These are phyloP conservation scores for Philypnodon macrostomus DNA, from an alignment of 2,797 vertebrate genomes.

Conservation along the genomic window DNA sequence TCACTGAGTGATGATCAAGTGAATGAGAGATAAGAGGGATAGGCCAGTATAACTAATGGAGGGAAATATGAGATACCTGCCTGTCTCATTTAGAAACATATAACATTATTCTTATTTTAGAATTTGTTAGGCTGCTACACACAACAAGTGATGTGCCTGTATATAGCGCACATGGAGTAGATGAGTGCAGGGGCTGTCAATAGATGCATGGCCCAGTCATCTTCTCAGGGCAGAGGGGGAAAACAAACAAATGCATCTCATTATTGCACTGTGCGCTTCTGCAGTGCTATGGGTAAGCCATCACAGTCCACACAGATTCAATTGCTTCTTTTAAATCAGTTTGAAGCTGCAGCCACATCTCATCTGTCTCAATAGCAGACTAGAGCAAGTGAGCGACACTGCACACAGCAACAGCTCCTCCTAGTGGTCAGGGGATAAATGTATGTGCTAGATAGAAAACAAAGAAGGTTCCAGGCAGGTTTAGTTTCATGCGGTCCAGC, in stretches of 20 bases:
- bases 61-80: slow-evolving; percentile 68
- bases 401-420: slow-evolving; percentile 76
- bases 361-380: slow-evolving; percentile 72
- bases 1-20: slow-evolving; percentile 55
- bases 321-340: slow-evolving; percentile 81
- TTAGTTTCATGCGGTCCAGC: slow-evolving; percentile 35
- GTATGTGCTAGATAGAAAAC: slow-evolving; percentile 3
- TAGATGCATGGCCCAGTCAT: slow-evolving; percentile 73
- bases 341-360: slow-evolving; percentile 77
- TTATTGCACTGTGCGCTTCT: slow-evolving; percentile 73
- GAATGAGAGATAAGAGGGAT: slow-evolving; percentile 57
- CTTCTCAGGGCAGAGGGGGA: slow-evolving; percentile 55
- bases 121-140: slow-evolving; percentile 69
- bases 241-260: slow-evolving; percentile 80
- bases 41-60: slow-evolving; percentile 39
- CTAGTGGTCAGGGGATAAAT: slow-evolving; percentile 60
- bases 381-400: slow-evolving; percentile 33
- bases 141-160: slow-evolving; percentile 73
- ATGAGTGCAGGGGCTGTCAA: slow-evolving; percentile 70
- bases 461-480: slow-evolving; percentile 22
- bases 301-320: slow-evolving; percentile 78
- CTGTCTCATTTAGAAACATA: slow-evolving; percentile 67
- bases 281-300: slow-evolving; percentile 77
- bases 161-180: slow-evolving; percentile 61
- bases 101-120: slow-evolving; percentile 77